Base-by-base conservation (phyloP, 2,888 invertebrate species). In the Pseudococcus longispinus region DNA sequence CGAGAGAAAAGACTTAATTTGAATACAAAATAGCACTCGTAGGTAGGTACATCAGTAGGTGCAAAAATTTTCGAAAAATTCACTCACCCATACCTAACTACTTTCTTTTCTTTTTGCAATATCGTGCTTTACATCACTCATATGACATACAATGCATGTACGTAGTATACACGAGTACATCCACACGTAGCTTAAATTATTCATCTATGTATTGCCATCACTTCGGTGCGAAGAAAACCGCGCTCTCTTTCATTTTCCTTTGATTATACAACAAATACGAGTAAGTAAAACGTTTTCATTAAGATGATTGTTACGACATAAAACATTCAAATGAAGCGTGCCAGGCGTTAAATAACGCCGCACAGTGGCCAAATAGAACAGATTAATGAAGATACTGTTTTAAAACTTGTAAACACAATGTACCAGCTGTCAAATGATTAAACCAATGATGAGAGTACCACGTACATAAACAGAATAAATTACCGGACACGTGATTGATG, bases 351-450 rank as follows among this genome's bases (percentile, higher is more conserved):
- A 84, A 84, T 84, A 84, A 51, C 60, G 32, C 32, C 60, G 13
- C 51, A 83, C 84, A 60, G 84, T 84, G 84, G 84, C 84, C 60
- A 84, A 84, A 84, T 55, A 37, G 55, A 84, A 84, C 84, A 51
- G 32, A 84, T 84, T 60, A 84, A 84, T 84, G 84, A 84, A 84
- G 84, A 84, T 60, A 84, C 84, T 84, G 84, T 84, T 84, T 84
- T 60, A 84, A 37, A 29, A 32, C 84, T 84, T 84, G 84, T 84
- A 84, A 84, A 84, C 51, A 84, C 84, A 84, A 51, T 55, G 77
- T 80, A 80, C 77, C 32, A n/a, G 77, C 77, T 80, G 77, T 80
- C 77, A 80, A 80, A 42, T 80, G 77, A 80, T 42, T 26, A 84
- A 84, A 84, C 60, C 84, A 60, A 55, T 84, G 60, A 84, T 84